Conservation (phyloP, 2,888 invertebrate species). For the Ornithoptera alexandrae region DNA sequence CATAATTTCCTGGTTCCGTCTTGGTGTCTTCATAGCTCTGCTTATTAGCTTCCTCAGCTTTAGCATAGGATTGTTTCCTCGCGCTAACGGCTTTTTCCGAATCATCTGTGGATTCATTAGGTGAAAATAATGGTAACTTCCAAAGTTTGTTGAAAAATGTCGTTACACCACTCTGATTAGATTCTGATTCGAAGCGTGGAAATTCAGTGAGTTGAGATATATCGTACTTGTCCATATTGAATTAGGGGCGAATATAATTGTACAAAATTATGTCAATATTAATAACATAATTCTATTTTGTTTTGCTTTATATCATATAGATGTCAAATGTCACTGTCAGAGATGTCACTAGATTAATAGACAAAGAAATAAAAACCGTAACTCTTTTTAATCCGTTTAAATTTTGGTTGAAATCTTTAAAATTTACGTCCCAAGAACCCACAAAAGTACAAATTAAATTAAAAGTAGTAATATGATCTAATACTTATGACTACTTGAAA, state of each 20-base stretch:
- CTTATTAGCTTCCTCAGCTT: constrained; percentile 44
- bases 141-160: constrained; percentile 88
- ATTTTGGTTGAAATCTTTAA: too few relatives aligned
- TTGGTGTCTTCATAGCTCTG: constrained; percentile 54
- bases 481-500: too few relatives aligned
- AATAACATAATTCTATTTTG: constrained; percentile 10
- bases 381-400: too few relatives aligned
- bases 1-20: constrained; percentile 62
- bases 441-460: too few relatives aligned
- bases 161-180: constrained; percentile 85
- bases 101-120: constrained; percentile 53
- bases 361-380: too few relatives aligned
- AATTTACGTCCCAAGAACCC: too few relatives aligned
- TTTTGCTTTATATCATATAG: constrained; percentile 3
- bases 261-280: constrained; percentile 17
- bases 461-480: too few relatives aligned
- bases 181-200: constrained; percentile 85
- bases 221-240: constrained; percentile 69
- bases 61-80: constrained; percentile 42
- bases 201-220: constrained; percentile 73
- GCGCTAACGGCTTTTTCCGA: constrained; percentile 45
- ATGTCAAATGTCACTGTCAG: constrained; percentile 3
- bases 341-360: background rate
- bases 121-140: constrained; percentile 82
- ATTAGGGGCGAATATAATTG: background rate